phyloP scores from a whole-genome alignment of 2,797 vertebrate species.

The Neoniphon sammara region DNA sequence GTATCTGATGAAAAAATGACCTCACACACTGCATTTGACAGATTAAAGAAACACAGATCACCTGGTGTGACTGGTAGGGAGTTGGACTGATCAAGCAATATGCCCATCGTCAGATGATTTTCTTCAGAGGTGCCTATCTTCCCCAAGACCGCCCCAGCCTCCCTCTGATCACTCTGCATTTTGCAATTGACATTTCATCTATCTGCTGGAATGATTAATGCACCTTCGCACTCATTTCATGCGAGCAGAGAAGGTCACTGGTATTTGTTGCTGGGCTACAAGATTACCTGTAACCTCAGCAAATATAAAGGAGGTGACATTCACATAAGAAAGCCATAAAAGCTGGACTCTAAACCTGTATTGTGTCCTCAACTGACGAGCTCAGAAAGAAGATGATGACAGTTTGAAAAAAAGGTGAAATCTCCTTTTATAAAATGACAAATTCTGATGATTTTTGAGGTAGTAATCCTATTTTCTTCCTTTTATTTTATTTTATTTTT shows the following conservation, averaged over 20 bases:
- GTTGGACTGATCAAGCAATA: constrained; percentile 57
- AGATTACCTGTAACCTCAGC: constrained; percentile 51
- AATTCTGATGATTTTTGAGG: no score
- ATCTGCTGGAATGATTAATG: constrained; percentile 53
- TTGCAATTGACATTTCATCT: constrained; percentile 63
- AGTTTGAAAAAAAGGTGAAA: not conserved
- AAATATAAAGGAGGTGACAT: constrained; percentile 26
- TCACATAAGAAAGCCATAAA: constrained; percentile 18
- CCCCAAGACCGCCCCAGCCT: constrained; percentile 17
- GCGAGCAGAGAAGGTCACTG: constrained; percentile 58
- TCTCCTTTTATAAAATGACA: no score
- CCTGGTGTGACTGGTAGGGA: constrained; percentile 45
- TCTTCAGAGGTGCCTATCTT: constrained; percentile 52
- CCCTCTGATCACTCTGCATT: constrained; percentile 52
- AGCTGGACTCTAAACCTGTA: not conserved
- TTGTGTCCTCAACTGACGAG: not conserved
- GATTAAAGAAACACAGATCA: constrained; percentile 60
- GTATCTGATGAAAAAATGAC: constrained; percentile 39
- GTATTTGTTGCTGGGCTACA: constrained; percentile 56
- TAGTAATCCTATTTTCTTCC: no score
- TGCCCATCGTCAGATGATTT: constrained; percentile 50
- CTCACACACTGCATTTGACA: constrained; percentile 39
- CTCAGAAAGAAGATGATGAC: not conserved
- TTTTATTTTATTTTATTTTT: no score
- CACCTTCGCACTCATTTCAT: constrained; percentile 58